Percentiles rank a stretch among this genome's conserved stretches.
Conservation (phyloP, 2,888 invertebrate species). For the Gnatocerus cornutus region DNA sequence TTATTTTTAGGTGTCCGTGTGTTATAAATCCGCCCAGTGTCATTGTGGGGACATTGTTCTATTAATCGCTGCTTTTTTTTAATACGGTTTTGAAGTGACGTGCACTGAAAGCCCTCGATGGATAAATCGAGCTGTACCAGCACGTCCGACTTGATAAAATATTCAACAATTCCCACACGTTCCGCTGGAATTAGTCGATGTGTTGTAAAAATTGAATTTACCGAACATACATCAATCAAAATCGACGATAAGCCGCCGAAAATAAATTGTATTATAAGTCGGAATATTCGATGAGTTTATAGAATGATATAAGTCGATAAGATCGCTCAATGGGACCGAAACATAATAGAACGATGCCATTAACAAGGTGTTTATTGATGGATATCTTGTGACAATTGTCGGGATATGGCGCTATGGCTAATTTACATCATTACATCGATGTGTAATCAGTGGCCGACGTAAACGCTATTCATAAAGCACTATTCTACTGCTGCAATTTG, state of each 20-base stretch:
- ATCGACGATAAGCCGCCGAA: constrained; percentile 39
- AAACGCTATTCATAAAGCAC: neutral
- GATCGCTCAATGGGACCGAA: constrained; percentile 45
- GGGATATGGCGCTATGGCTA: constrained; percentile 52
- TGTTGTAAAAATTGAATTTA: constrained; percentile 45
- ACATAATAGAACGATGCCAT: constrained; percentile 51
- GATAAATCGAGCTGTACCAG: constrained; percentile 42
- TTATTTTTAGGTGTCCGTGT: constrained; percentile 11
- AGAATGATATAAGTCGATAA: constrained; percentile 46
- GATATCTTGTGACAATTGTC: constrained; percentile 58
- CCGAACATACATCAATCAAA: constrained; percentile 47
- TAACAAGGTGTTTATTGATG: constrained; percentile 59
- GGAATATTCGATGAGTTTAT: constrained; percentile 42
- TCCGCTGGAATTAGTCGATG: constrained; percentile 29
- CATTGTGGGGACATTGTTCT: constrained; percentile 13
- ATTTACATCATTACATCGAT: constrained; percentile 47
- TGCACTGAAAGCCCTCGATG: constrained; percentile 21
- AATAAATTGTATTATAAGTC: constrained; percentile 49
- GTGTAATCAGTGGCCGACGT: constrained; percentile 29
- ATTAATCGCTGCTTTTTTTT: constrained; percentile 26
- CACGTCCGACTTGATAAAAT: constrained; percentile 38
- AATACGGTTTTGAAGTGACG: constrained; percentile 17
- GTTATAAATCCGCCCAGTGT: constrained; percentile 7
- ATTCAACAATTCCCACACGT: constrained; percentile 44
- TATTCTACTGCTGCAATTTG: neutral